Conservation (phyloP, 2,797 vertebrate species). For the Enteromius fasciolatus region DNA sequence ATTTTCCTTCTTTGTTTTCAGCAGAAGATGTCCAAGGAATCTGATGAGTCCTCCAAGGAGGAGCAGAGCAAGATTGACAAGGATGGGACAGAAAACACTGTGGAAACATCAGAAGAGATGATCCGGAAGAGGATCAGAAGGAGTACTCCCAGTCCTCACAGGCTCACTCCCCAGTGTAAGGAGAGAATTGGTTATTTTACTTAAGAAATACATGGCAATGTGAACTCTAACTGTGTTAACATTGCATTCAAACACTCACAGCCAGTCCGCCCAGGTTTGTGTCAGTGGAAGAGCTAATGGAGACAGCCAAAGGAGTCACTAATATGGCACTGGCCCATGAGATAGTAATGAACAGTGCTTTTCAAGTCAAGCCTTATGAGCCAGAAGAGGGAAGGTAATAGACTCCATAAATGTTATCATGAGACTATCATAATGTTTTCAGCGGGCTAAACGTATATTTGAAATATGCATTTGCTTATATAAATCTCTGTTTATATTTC, state of each 20-base stretch:
- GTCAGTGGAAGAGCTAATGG: constrained; percentile 90
- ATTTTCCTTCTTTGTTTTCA: constrained; percentile 42
- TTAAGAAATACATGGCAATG: not conserved
- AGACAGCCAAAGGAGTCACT: constrained; percentile 89
- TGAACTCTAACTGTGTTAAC: not conserved
- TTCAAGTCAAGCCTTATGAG: constrained; percentile 86
- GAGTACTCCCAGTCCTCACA: constrained; percentile 75
- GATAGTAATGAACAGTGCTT: constrained; percentile 89
- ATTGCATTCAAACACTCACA: constrained; percentile 66
- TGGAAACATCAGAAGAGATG: constrained; percentile 72
- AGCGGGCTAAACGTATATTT: not conserved
- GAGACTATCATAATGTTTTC: not conserved
- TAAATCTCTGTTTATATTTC: not conserved
- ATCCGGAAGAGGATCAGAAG: constrained; percentile 73
- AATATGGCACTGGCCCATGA: constrained; percentile 97
- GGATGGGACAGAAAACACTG: constrained; percentile 62
- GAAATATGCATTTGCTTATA: not conserved
- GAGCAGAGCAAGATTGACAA: constrained; percentile 71
- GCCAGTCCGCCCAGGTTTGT: constrained; percentile 85
- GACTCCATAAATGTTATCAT: not conserved
- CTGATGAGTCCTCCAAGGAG: constrained; percentile 70
- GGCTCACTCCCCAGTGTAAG: constrained; percentile 83
- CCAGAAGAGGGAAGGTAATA: constrained; percentile 89
- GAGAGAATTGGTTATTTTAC: not conserved
- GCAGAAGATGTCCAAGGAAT: constrained; percentile 85